A percentile compares a stretch with the other conserved stretches of the same genome.
Evolutionary conservation across 1,140 invertebrate species (phyloP).

Genomic region (Drosophila athabasca): DNA sequence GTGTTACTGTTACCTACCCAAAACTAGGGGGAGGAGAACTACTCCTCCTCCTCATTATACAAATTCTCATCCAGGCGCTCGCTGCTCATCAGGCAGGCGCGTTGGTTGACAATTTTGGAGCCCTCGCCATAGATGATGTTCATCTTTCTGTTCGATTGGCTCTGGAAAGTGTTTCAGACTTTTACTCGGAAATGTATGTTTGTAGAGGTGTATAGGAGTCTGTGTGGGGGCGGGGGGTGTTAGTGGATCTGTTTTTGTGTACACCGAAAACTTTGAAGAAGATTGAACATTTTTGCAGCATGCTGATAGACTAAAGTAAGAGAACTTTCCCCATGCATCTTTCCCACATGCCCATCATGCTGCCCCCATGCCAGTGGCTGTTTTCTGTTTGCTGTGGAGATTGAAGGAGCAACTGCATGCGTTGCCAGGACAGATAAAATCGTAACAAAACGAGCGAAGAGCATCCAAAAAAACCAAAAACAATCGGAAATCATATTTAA

Average conservation of each 20-base stretch:
- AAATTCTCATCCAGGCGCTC: constrained; percentile 69
- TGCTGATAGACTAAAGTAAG: constrained; percentile 37
- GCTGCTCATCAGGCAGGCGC: constrained; percentile 31
- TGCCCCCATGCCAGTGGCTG: constrained; percentile 39
- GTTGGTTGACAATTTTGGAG: constrained; percentile 67
- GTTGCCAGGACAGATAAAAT: constrained; percentile 39
- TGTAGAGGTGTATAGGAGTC: constrained; percentile 9
- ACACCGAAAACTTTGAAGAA: constrained; percentile 16
- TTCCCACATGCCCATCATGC: constrained; percentile 50
- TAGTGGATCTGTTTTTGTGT: constrained; percentile 34
- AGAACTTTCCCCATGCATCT: constrained; percentile 34
- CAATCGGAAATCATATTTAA: constrained; percentile 44
- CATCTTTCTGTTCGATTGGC: constrained; percentile 36
- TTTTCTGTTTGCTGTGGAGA: constrained; percentile 14
- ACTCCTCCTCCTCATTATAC: constrained; percentile 69
- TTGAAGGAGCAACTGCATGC: constrained; percentile 23
- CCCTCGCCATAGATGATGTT: constrained; percentile 73
- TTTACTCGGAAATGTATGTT: constrained; percentile 5
- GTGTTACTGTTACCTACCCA: constrained; percentile 56
- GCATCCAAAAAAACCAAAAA: constrained; percentile 30
- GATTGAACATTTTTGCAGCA: constrained; percentile 36
- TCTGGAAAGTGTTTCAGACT: constrained; percentile 56
- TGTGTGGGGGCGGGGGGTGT: constrained; percentile 18
- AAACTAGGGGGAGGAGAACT: constrained; percentile 14
- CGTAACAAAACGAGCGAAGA: constrained; percentile 41